Evolutionary conservation across 2,113 vertebrate species (phyloP), one percentile per base, ranked within the genome.

Genomic region (Amphiprion ocellaris): DNA sequence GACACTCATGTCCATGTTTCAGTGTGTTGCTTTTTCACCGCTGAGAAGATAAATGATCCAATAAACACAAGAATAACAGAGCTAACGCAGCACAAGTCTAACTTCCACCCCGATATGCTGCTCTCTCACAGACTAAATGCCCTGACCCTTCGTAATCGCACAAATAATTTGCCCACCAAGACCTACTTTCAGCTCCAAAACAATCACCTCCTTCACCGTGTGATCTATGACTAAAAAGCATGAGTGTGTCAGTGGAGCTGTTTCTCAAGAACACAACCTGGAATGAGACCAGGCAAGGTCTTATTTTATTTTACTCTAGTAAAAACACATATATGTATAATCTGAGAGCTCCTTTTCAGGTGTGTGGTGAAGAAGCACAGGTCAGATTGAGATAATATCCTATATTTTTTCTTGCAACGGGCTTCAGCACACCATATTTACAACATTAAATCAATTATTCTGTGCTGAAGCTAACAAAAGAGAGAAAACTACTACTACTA

Each of bases 131-230:
- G 47, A 66, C 66, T 10, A 54, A 83, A 74, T 17, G 26, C 39
- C 54, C 64, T 50, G 71, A 62, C 61, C 82, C 63, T 17, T 50
- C 23, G 44, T 60, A 74, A 77, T 73, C 74, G 9, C 63, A 39
- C 54, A 21, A 17, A 71, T 60, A 1, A 79, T 72, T 46, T 83
- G 84, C 75, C 66, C 52, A 59, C 67, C 5, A 5, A 76, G 47
- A 39, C 39, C 47, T 11, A 49, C 56, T 62, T 67, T 26, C 59
- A 33, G 67, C 77, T 81, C 83, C 62, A 73, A 66, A 58, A 54
- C 26, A 64, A 74, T 58, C 78, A 62, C 63, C 60, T 52, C 69
- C 39, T 68, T 64, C 56, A 44, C 77, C 8, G 56, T 54, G 69
- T 26, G 77, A 66, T 28, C 50, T 26, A 11, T 30, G 21, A 67